Conservation (phyloP, 2,888 invertebrate genomes). For the Drosophila atroscutellata region DNA sequence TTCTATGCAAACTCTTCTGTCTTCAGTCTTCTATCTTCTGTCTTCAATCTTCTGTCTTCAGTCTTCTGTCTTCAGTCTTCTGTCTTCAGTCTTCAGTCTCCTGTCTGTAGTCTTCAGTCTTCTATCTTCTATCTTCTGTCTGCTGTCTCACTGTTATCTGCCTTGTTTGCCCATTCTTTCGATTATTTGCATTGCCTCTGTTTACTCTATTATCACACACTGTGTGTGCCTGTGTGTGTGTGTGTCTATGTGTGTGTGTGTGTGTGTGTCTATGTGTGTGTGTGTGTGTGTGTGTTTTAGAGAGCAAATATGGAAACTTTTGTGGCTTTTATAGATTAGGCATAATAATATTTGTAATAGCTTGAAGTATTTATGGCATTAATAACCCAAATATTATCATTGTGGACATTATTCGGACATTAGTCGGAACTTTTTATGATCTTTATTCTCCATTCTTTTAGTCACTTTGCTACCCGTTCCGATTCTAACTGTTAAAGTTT, state of each 20-base stretch:
- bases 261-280: neutral
- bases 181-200: slow-evolving; percentile 31
- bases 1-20: slow-evolving; percentile 6
- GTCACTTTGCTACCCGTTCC: neutral
- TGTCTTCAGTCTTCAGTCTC: neutral
- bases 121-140: slow-evolving; percentile 11
- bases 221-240: neutral
- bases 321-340: neutral
- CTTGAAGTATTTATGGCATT: slow-evolving; percentile 16
- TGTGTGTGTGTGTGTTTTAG: neutral
- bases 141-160: slow-evolving; percentile 11
- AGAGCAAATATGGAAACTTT: neutral
- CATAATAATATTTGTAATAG: neutral
- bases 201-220: slow-evolving; percentile 17
- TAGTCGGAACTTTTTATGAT: neutral
- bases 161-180: slow-evolving; percentile 35
- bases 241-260: neutral
- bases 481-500: neutral
- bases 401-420: neutral
- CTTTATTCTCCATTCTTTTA: neutral
- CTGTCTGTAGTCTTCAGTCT: slow-evolving; percentile 1
- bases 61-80: slow-evolving; percentile 6
- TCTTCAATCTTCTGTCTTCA: neutral
- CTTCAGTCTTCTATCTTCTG: slow-evolving; percentile 6
- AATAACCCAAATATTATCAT: slow-evolving; percentile 6